A percentile compares a stretch with the other conserved stretches of the same genome.
phyloP scores from a whole-genome alignment of 2,888 invertebrate genomes.

The Timema podura region DNA sequence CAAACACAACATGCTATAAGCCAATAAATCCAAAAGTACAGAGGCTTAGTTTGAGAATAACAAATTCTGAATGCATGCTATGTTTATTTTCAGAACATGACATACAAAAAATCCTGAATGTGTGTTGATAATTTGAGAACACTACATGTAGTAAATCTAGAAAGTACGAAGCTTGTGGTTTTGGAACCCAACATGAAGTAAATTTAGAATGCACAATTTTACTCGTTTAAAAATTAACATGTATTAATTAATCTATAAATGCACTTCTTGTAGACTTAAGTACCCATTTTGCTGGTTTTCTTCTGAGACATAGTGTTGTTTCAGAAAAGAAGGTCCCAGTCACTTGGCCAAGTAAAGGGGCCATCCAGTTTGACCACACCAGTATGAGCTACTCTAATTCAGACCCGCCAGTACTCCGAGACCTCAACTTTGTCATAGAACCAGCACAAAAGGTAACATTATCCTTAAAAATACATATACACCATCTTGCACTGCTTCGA shows the following conservation, averaged over 20 bases:
- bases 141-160: too few relatives aligned
- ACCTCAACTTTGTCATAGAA: slow-evolving; percentile 63
- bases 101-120: too few relatives aligned
- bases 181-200: too few relatives aligned
- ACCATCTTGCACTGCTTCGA: neutral
- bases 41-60: too few relatives aligned
- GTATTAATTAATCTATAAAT: neutral
- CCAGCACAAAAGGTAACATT: slow-evolving; percentile 61
- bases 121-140: too few relatives aligned
- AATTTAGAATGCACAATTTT: slow-evolving; percentile 2
- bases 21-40: too few relatives aligned
- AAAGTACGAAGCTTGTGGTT: too few relatives aligned
- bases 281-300: neutral
- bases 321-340: slow-evolving; percentile 21
- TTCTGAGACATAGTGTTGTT: neutral
- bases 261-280: neutral
- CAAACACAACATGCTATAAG: too few relatives aligned
- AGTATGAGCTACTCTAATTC: slow-evolving; percentile 60
- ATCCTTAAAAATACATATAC: neutral
- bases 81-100: too few relatives aligned
- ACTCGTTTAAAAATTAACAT: neutral
- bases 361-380: slow-evolving; percentile 57
- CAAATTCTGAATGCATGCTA: too few relatives aligned
- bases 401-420: slow-evolving; percentile 66
- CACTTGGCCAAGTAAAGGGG: slow-evolving; percentile 66